Percentiles rank a stretch among this genome's conserved stretches.
phyloP scores from a whole-genome alignment of 2,113 vertebrate genomes.

The Rhinichthys klamathensis region DNA sequence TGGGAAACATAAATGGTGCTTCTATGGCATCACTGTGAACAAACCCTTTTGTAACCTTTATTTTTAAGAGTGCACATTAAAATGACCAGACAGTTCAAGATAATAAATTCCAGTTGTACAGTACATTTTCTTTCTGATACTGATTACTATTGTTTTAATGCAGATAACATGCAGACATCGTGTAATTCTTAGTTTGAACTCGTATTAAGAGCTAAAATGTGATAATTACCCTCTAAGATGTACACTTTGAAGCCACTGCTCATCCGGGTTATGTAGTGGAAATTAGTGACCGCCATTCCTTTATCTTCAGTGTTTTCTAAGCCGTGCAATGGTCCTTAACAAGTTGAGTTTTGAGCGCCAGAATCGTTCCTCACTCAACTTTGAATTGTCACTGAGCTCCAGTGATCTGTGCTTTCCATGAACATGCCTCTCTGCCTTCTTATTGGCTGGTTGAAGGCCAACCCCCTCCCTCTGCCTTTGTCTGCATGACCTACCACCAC shows the following conservation, averaged over 20 bases:
- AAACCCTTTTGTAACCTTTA: too few relatives aligned
- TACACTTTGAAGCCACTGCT: slow-evolving; percentile 84
- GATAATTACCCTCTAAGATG: slow-evolving; percentile 77
- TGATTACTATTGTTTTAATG: not conserved
- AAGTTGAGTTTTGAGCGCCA: slow-evolving; percentile 66
- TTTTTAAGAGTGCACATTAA: not conserved
- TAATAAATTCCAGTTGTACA: not conserved
- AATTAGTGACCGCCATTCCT: slow-evolving; percentile 80
- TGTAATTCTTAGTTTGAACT: not conserved
- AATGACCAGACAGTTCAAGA: not conserved
- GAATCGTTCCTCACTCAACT: slow-evolving; percentile 48
- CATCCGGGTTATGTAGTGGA: slow-evolving; percentile 82
- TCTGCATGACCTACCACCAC: slow-evolving; percentile 35
- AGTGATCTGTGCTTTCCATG: slow-evolving; percentile 56
- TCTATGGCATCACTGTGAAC: too few relatives aligned
- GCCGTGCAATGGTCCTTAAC: slow-evolving; percentile 55
- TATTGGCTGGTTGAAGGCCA: slow-evolving; percentile 73
- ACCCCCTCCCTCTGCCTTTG: slow-evolving; percentile 52
- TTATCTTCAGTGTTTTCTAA: slow-evolving; percentile 29
- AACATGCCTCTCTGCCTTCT: slow-evolving; percentile 55
- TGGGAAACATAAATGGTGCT: too few relatives aligned
- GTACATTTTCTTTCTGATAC: not conserved
- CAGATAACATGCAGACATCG: not conserved
- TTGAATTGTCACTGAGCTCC: slow-evolving; percentile 44
- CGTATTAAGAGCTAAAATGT: not conserved